Evolutionary conservation across 2,888 invertebrate species (phyloP).

Genomic region (Pyrrhia umbra): DNA sequence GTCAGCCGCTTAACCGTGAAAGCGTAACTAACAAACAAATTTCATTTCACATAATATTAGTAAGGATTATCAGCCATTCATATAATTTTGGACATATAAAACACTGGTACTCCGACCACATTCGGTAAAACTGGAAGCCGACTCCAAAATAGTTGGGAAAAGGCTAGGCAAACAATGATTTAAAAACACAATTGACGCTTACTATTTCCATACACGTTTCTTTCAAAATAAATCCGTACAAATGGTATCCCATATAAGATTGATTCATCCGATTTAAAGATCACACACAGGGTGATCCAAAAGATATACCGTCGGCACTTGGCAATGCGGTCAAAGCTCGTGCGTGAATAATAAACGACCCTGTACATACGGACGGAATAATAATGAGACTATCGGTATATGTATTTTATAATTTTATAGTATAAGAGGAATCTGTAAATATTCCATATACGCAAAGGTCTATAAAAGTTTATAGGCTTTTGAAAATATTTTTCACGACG

Average conservation of each 20-base stretch:
- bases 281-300: constrained; percentile 33
- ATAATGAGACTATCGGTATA: constrained; percentile 34
- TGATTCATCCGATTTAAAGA: constrained; percentile 34
- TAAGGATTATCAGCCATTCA: too few relatives aligned
- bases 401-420: constrained; percentile 18
- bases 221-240: constrained; percentile 23
- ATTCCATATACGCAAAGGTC: not conserved
- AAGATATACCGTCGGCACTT: constrained; percentile 28
- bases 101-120: too few relatives aligned
- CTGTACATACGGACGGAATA: constrained; percentile 40
- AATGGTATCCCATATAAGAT: constrained; percentile 23
- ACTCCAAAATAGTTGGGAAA: too few relatives aligned
- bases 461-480: not conserved
- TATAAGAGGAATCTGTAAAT: not conserved
- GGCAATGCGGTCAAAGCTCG: constrained; percentile 50
- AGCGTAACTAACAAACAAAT: too few relatives aligned
- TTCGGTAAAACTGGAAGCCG: too few relatives aligned
- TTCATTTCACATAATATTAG: too few relatives aligned
- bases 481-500: not conserved
- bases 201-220: not conserved
- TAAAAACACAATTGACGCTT: not conserved
- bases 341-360: constrained; percentile 54
- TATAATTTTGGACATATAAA: too few relatives aligned
- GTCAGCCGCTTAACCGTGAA: too few relatives aligned
- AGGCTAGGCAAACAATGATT: too few relatives aligned